These are phyloP conservation scores for Brenthis ino DNA, from an alignment of 2,888 invertebrate species.

Conservation along the genomic window DNA sequence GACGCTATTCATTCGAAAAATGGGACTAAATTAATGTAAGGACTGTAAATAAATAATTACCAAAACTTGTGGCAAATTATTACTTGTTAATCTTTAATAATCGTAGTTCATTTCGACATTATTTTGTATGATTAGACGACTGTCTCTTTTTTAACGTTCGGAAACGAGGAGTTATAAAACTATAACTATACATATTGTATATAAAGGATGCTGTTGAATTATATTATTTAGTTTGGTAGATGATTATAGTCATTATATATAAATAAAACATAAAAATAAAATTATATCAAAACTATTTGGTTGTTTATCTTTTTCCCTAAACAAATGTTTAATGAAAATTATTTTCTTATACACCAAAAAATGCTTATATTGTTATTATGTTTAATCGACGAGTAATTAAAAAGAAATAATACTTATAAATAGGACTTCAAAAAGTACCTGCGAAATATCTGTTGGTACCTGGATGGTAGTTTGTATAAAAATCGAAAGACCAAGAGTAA, in stretches of 20 bases:
- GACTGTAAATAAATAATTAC: slow-evolving; percentile 76
- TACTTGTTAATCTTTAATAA: slow-evolving; percentile 72
- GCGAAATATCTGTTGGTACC: too few species aligned
- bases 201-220: slow-evolving; percentile 80
- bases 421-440: too few species aligned
- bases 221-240: slow-evolving; percentile 82
- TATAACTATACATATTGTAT: slow-evolving; percentile 79
- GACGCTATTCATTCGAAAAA: slow-evolving; percentile 65
- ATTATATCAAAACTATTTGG: slow-evolving; percentile 71
- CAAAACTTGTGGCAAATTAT: slow-evolving; percentile 80
- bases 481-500: too few species aligned
- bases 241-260: slow-evolving; percentile 80
- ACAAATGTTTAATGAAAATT: background rate
- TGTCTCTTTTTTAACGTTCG: slow-evolving; percentile 63
- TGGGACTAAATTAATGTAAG: slow-evolving; percentile 81
- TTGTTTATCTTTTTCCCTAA: slow-evolving; percentile 22
- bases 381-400: too few species aligned
- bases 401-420: too few species aligned
- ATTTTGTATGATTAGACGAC: slow-evolving; percentile 66
- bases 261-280: slow-evolving; percentile 76
- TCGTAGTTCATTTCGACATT: slow-evolving; percentile 67
- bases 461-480: too few species aligned
- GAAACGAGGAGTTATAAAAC: slow-evolving; percentile 56
- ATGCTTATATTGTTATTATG: too few species aligned
- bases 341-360: too few species aligned